Conservation (phyloP, 1,140 invertebrate species). For the Lethocerus indicus region DNA sequence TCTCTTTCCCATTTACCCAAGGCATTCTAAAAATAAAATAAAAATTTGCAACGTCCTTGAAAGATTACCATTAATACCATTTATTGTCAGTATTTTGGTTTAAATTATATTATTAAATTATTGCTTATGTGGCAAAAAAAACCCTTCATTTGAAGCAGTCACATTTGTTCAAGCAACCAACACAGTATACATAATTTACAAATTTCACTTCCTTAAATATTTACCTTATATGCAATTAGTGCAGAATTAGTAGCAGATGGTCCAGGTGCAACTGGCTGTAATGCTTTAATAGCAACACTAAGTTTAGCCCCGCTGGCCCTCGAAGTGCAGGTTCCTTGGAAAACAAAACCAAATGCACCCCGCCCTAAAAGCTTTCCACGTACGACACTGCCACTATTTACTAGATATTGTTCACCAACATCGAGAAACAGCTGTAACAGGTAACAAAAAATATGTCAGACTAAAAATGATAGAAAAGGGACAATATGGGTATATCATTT, state of each 20-base stretch:
- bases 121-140: too few relatives aligned
- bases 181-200: too few relatives aligned
- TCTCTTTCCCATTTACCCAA: conserved; percentile 82
- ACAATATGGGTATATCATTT: background rate
- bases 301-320: conserved; percentile 31
- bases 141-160: too few relatives aligned
- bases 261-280: conserved; percentile 84
- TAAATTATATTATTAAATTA: too few relatives aligned
- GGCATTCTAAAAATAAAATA: conserved; percentile 48
- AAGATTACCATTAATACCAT: too few relatives aligned
- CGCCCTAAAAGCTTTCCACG: conserved; percentile 71
- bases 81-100: too few relatives aligned
- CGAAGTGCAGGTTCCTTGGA: conserved; percentile 57
- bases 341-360: conserved; percentile 95
- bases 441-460: conserved; percentile 7
- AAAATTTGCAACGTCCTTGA: too few relatives aligned
- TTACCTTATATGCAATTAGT: conserved; percentile 62
- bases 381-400: conserved; percentile 61
- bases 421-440: conserved; percentile 62
- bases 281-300: conserved; percentile 87
- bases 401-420: conserved; percentile 58
- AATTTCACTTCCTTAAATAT: too few relatives aligned
- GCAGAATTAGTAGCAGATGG: conserved; percentile 52
- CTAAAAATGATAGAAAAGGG: background rate
- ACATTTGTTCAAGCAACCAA: too few relatives aligned